These are phyloP conservation scores for Diarsia mendica DNA, from an alignment of 2,888 invertebrate genomes.

Conservation along the genomic window DNA sequence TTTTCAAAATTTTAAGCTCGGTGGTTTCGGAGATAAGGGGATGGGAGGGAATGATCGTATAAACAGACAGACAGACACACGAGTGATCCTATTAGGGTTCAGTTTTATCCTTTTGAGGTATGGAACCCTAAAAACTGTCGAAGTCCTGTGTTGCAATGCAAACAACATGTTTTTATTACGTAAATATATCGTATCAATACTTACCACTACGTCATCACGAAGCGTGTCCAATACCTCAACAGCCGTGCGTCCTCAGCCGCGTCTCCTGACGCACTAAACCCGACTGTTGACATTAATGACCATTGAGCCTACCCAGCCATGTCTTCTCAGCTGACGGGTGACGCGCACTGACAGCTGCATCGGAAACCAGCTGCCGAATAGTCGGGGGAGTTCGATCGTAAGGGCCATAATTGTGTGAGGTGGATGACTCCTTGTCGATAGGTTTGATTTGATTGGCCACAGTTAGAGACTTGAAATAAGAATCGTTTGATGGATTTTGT, in stretches of 20 bases:
- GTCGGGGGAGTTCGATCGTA: conserved; percentile 28
- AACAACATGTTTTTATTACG: too few relatives aligned
- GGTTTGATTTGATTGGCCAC: conserved; percentile 21
- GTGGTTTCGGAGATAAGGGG: too few relatives aligned
- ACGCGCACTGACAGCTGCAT: conserved; percentile 59
- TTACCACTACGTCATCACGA: conserved; percentile 3
- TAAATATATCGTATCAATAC: not conserved
- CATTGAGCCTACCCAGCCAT: conserved; percentile 49
- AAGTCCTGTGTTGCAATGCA: too few relatives aligned
- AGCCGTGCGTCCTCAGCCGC: conserved; percentile 21
- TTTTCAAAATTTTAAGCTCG: too few relatives aligned
- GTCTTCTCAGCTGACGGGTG: conserved; percentile 51
- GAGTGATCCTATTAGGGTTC: too few relatives aligned
- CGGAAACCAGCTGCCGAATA: conserved; percentile 45
- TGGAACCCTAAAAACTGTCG: too few relatives aligned
- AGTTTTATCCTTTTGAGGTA: too few relatives aligned
- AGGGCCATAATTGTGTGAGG: conserved; percentile 40
- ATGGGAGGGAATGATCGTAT: too few relatives aligned
- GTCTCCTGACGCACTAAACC: conserved; percentile 42
- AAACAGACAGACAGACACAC: too few relatives aligned
- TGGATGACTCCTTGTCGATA: conserved; percentile 2
- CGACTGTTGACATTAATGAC: conserved; percentile 61
- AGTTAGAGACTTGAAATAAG: conserved; percentile 8
- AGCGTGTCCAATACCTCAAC: conserved; percentile 28
- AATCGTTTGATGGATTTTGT: not conserved